Base-by-base conservation (phyloP, 2,113 vertebrate genomes). In the Lophura nycthemera region DNA sequence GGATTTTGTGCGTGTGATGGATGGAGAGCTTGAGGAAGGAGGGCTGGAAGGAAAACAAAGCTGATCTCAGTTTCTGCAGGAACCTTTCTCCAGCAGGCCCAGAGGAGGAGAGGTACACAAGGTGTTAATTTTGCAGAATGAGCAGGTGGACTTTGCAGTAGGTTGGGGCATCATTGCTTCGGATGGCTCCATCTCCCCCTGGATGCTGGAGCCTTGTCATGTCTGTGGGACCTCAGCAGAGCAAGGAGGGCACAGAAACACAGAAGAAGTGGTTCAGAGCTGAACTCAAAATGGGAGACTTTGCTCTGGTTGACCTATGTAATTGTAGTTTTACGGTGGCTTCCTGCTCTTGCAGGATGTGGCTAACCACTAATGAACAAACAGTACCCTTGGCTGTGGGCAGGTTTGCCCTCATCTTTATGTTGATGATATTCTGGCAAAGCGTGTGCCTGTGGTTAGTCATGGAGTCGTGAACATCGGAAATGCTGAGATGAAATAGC, bases 171-270 rank as follows among this genome's bases (percentile, higher is more conserved):
- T 8, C 7, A 0, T 9, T 6, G 67, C 6, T 34, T 2, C 5
- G 20, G 17, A 59, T 19, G 30, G 30, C 34, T 95, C 89, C 89
- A 87, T 92, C 93, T 96, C 7, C 96, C 94, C 93, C 95, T 93
- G 75, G 89, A 29, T 56, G 69, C 48, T 11, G 22, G 45, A 16
- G 29, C 13, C 36, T 40, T 25, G 13, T 29, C 1, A 11, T 15
- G 25, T 20, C 70, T 11, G 2, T 9, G 50, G 29, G 70, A 16
- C 59, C 14, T 27, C 6, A 3, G 32, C 40, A 21, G 57, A 42
- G 66, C 36, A 25, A 24, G 59, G 21, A 21, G 22, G 7, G 20
- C 50, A 2, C 20, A 3, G 17, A 11, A 9, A 36, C 5, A 3
- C 17, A 4, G 4, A 4, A 47, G 32, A 16, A 15, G 3, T 10